phyloP scores from a whole-genome alignment of 2,888 invertebrate genomes.

The Aleiodes leptofemur region DNA sequence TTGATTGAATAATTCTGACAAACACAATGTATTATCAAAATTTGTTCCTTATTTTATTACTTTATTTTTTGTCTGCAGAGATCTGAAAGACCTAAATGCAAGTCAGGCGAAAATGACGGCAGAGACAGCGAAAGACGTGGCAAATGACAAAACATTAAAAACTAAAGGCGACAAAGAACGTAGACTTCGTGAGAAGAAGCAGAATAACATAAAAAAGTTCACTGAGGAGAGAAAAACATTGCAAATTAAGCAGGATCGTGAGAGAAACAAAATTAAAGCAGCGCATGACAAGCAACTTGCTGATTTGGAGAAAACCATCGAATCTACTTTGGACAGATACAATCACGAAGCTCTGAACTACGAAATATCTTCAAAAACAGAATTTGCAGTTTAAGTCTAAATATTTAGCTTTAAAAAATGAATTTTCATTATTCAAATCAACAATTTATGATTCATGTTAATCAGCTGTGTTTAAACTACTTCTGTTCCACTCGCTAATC shows the following conservation, averaged over 20 bases:
- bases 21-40: background rate
- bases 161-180: slow-evolving; percentile 83
- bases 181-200: slow-evolving; percentile 79
- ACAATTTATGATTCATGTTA: slow-evolving; percentile 17
- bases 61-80: slow-evolving; percentile 71
- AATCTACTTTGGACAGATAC: slow-evolving; percentile 73
- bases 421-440: background rate
- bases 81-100: slow-evolving; percentile 81
- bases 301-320: slow-evolving; percentile 75
- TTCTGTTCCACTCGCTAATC: background rate
- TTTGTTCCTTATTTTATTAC: background rate
- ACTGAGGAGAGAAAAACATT: slow-evolving; percentile 79
- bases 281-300: slow-evolving; percentile 79
- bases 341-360: slow-evolving; percentile 75
- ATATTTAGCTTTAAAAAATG: too few relatives aligned
- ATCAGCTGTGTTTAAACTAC: slow-evolving; percentile 26
- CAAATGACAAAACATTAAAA: slow-evolving; percentile 81
- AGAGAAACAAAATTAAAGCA: slow-evolving; percentile 78
- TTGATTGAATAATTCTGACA: too few relatives aligned
- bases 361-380: slow-evolving; percentile 74
- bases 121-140: slow-evolving; percentile 81
- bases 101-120: slow-evolving; percentile 82
- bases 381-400: slow-evolving; percentile 70
- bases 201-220: slow-evolving; percentile 82
- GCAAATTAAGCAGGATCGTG: slow-evolving; percentile 78